Conservation (phyloP, 1,140 invertebrate genomes). For the Agrilus planipennis region DNA sequence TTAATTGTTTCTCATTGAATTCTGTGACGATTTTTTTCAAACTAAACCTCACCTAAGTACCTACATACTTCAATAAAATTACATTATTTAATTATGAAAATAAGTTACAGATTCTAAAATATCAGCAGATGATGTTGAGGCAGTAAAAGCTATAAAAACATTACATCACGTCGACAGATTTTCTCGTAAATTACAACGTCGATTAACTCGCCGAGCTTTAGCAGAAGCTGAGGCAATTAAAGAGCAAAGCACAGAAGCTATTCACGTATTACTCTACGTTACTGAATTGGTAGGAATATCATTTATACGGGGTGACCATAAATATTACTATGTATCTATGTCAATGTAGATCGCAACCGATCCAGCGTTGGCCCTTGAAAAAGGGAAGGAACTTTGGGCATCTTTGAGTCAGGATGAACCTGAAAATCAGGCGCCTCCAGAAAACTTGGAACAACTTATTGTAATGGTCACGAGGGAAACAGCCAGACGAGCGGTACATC, state of each 20-base stretch:
- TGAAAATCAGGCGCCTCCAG: conserved; percentile 67
- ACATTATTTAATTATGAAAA: too few species aligned
- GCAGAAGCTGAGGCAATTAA: conserved; percentile 62
- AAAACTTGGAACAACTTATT: conserved; percentile 60
- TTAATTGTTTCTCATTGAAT: too few species aligned
- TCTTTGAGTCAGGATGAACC: conserved; percentile 62
- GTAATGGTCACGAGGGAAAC: conserved; percentile 61
- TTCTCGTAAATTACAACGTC: conserved; percentile 52
- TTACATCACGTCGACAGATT: conserved; percentile 63
- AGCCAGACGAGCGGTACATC: conserved; percentile 59
- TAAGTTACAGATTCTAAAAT: conserved; percentile 2
- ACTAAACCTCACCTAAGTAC: too few species aligned
- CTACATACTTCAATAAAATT: too few species aligned
- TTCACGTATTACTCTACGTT: conserved; percentile 60
- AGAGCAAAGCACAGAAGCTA: conserved; percentile 64
- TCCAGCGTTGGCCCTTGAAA: conserved; percentile 59
- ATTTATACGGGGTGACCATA: too few species aligned
- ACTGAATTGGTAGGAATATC: conserved; percentile 59
- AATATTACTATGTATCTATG: too few species aligned
- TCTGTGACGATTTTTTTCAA: too few species aligned
- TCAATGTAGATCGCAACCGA: conserved; percentile 60
- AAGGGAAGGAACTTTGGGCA: conserved; percentile 56
- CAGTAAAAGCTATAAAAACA: conserved; percentile 50
- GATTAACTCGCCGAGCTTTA: conserved; percentile 59
- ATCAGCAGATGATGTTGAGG: conserved; percentile 12